phyloP scores from a whole-genome alignment of 1,140 invertebrate genomes.

The Drosophila pseudoananassae region DNA sequence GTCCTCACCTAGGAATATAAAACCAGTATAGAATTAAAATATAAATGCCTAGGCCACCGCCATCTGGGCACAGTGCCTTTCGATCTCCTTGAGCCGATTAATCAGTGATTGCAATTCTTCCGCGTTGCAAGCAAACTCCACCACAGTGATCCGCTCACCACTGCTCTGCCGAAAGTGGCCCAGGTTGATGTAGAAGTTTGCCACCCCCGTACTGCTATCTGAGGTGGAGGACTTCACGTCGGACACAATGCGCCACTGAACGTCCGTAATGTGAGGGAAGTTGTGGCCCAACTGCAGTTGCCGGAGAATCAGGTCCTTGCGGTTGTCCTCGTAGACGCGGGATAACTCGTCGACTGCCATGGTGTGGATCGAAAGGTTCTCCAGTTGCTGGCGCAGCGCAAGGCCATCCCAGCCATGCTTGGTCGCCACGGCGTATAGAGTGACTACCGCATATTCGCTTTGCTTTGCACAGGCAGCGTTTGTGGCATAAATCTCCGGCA shows the following conservation, averaged over 20 bases:
- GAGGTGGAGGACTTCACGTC: slow-evolving; percentile 78
- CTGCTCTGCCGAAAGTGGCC: slow-evolving; percentile 64
- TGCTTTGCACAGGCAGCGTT: slow-evolving; percentile 76
- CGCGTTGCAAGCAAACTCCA: slow-evolving; percentile 79
- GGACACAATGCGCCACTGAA: slow-evolving; percentile 79
- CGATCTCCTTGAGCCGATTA: slow-evolving; percentile 79
- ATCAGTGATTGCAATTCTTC: slow-evolving; percentile 81
- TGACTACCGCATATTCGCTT: slow-evolving; percentile 80
- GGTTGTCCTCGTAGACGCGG: slow-evolving; percentile 70
- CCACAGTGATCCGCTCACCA: slow-evolving; percentile 66
- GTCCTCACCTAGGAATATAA: neutral
- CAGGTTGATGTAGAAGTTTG: slow-evolving; percentile 73
- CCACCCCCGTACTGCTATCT: slow-evolving; percentile 62
- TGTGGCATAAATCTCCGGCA: slow-evolving; percentile 78
- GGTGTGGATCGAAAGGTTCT: slow-evolving; percentile 38
- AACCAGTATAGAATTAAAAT: neutral
- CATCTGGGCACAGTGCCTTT: slow-evolving; percentile 73
- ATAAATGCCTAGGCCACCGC: slow-evolving; percentile 46
- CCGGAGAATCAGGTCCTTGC: slow-evolving; percentile 65
- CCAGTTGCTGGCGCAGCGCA: slow-evolving; percentile 58
- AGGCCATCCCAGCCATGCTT: slow-evolving; percentile 63
- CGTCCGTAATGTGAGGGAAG: slow-evolving; percentile 77
- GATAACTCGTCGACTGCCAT: slow-evolving; percentile 65
- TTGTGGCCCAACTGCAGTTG: slow-evolving; percentile 71
- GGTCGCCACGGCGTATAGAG: slow-evolving; percentile 68